Base-by-base conservation (phyloP, 2,888 invertebrate species). In the Scaptomyza flava region DNA sequence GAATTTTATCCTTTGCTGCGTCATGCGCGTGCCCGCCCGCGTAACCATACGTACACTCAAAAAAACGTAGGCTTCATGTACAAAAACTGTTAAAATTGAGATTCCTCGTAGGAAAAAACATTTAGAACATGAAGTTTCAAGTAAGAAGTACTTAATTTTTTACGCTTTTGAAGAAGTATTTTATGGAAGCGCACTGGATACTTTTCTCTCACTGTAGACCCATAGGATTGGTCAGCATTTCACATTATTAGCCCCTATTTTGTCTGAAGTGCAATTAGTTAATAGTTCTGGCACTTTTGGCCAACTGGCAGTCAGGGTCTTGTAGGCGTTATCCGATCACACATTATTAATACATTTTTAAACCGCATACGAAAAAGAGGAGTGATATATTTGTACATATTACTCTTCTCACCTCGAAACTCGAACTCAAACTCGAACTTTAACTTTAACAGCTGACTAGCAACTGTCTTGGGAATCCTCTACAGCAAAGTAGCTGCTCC, bases 331-430 rank as follows among this genome's bases (percentile, higher is more conserved):
- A 33, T 53, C 73, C 70, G 68, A 76, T 67, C 86, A 70, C 83
- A 86, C 81, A 51, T 88, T 87, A 88, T 84, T 88, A 83, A 84
- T 84, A 60, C 66, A 61, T 70, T 87, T 88, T 84, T 84, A 84
- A 41, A 88, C 68, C 74, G 81, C 41, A 17, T 76, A 38, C 54
- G 71, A 70, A 11, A 7, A 36, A 36, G 38, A 79, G 89, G 89
- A 88, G 89, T 84, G 84, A 84, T 87, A 88, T 88, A 84, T 84
- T 84, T 88, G 72, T 88, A 88, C 87, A 88, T 87, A 84, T 84
- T 84, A 84, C 68, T 84, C 84, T 84, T 84, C 87, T 83, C 84
- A 84, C 89, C 84, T 88, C 53, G 51, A 41, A 17, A 36, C 63
- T 50, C 20, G 2, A 47, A 31, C 31, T 9, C 47, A 3, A 31